A percentile compares a stretch with the other conserved stretches of the same genome.
These are phyloP conservation scores for Scarus forsteni DNA, from an alignment of 2,797 vertebrate species.

Conservation along the genomic window DNA sequence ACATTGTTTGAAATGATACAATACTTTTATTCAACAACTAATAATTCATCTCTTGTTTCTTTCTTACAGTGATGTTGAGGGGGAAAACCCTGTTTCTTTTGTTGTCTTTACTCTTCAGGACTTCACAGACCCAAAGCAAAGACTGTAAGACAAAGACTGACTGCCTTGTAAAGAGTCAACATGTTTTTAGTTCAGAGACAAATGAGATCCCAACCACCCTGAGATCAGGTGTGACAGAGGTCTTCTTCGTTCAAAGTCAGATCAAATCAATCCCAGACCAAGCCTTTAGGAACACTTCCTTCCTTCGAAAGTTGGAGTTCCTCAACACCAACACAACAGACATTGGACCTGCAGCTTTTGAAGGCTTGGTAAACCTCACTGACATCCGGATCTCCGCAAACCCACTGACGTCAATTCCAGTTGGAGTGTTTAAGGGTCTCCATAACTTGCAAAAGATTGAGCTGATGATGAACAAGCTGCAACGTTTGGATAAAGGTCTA, in stretches of 20 bases:
- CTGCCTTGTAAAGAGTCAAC: conserved; percentile 52
- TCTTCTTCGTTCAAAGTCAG: conserved; percentile 80
- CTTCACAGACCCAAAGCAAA: conserved; percentile 21
- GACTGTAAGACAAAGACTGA: not conserved
- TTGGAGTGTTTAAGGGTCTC: conserved; percentile 81
- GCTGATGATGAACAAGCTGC: conserved; percentile 81
- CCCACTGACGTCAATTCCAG: conserved; percentile 65
- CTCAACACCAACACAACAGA: conserved; percentile 66
- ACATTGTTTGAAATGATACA: too few relatives aligned
- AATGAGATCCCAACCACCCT: conserved; percentile 75
- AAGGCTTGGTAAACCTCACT: conserved; percentile 75
- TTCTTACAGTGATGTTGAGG: conserved; percentile 60
- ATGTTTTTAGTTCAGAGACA: conserved; percentile 57
- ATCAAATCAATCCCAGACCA: conserved; percentile 76
- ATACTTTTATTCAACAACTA: too few relatives aligned
- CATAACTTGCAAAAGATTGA: conserved; percentile 74
- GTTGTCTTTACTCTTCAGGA: conserved; percentile 58
- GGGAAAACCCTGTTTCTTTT: conserved; percentile 43
- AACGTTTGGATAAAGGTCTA: conserved; percentile 76
- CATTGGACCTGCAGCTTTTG: conserved; percentile 85
- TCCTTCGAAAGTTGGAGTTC: conserved; percentile 72
- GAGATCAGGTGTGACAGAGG: conserved; percentile 66
- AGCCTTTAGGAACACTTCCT: conserved; percentile 78
- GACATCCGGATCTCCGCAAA: conserved; percentile 80
- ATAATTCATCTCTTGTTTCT: not conserved